Evolutionary conservation across 64 coral and sea anemone genomes (phyloP), one percentile per base, ranked within the genome.

Genomic region (Montipora capricornis): DNA sequence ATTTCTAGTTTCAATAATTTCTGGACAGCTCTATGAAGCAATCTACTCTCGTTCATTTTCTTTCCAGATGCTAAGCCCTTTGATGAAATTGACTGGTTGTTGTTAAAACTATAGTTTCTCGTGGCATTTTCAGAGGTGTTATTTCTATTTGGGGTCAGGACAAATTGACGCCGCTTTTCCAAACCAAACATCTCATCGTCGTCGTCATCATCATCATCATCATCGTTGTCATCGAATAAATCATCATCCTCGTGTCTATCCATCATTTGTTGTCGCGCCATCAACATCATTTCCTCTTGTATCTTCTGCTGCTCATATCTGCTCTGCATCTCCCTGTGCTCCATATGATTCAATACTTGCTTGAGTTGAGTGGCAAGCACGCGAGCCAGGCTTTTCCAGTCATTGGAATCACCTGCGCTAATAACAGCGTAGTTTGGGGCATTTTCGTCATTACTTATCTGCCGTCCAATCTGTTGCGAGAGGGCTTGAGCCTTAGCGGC

Each of bases 311-410:
- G 91, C 26, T 96, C 92, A 68, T 75, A 20, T 57, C 78, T 80
- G 47, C 78, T 82, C 83, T 96, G 69, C 53, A 88, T 90, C 46
- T 96, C 88, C 68, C 87, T 90, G 44, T 94, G 81, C 22, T 92
- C 81, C 95, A 94, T 91, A 17, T 87, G 87, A 50, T 75, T 96
- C 26, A 96, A 82, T n/a, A 94, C 93, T 19, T 13, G 55, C 46
- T 85, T 89, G 0, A 96, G 76, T 44, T 94, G 87, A n/a, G 52
- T 49, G 4, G 91, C 92, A 7, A 96, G 89, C 22, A 55, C 58
- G 26, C 82, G 92, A 76, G 95, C 95, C 4, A 96, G 45, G 4
- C 13, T 87, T 88, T 96, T 94, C 95, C 95, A 96, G 2, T 89
- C 84, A 20, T 14, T 75, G 5, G 80, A 80, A 44, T 74, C 89